These are phyloP conservation scores for Drosophila orosa DNA, from an alignment of 1,140 invertebrate species.

Conservation along the genomic window DNA sequence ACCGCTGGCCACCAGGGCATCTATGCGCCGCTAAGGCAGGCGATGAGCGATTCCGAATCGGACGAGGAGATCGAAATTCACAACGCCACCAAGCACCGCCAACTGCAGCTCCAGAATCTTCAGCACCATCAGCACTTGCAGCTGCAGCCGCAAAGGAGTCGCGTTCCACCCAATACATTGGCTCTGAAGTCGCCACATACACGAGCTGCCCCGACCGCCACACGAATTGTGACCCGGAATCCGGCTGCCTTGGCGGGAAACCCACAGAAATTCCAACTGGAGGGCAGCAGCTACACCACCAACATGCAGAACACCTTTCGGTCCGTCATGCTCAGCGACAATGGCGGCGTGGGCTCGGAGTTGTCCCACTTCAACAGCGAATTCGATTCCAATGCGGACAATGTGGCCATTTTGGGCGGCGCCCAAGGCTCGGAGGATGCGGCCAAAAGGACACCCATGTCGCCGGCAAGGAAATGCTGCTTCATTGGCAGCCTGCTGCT, in stretches of 20 bases:
- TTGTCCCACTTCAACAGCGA: slow-evolving; percentile 80
- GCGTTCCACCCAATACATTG: slow-evolving; percentile 68
- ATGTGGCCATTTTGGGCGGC: slow-evolving; percentile 77
- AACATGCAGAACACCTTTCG: slow-evolving; percentile 82
- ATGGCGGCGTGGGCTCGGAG: slow-evolving; percentile 74
- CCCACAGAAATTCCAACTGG: slow-evolving; percentile 49
- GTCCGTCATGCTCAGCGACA: slow-evolving; percentile 86
- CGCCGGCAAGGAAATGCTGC: slow-evolving; percentile 87
- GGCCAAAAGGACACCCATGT: slow-evolving; percentile 86
- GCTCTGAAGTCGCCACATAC: slow-evolving; percentile 65
- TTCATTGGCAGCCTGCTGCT: slow-evolving; percentile 89
- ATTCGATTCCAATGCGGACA: slow-evolving; percentile 75
- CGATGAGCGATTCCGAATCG: slow-evolving; percentile 90
- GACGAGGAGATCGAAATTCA: slow-evolving; percentile 89
- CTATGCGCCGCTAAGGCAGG: slow-evolving; percentile 89
- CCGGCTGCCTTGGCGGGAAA: slow-evolving; percentile 17
- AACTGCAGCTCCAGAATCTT: slow-evolving; percentile 47
- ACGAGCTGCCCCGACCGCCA: slow-evolving; percentile 38
- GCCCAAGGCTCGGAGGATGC: slow-evolving; percentile 25
- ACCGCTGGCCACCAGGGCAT: slow-evolving; percentile 84
- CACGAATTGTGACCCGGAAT: slow-evolving; percentile 39
- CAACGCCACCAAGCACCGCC: slow-evolving; percentile 75
- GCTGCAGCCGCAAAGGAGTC: slow-evolving; percentile 68
- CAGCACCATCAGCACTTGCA: slow-evolving; percentile 28
- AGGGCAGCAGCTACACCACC: slow-evolving; percentile 67